Evolutionary conservation across 2,888 invertebrate species (phyloP), one percentile per base, ranked within the genome.

Genomic region (Epsilonema sp.): DNA sequence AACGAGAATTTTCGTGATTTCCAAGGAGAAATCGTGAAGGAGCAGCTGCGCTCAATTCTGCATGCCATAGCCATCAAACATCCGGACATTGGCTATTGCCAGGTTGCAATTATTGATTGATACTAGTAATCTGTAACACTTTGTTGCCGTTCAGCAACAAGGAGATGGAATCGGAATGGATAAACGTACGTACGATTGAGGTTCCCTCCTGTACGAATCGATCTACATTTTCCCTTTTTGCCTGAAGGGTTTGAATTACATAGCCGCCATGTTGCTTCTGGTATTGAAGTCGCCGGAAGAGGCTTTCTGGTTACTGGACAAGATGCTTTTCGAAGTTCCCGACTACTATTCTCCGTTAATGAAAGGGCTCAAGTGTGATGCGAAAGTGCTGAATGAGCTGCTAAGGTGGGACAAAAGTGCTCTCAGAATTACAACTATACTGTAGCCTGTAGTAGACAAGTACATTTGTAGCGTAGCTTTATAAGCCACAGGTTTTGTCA

Each of bases 271-370:
- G 54, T 68, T 89, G 53, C 68, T 90, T 46, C 70, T 89, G 53
- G 79, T 83, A 26, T 82, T 86, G 23, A 82, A 83, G 67, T 80
- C 77, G 68, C 87, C 89, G 67, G 86, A 89, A 67, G 78, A 78
- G 52, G 79, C 85, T 41, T 90, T 89, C 70, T 90, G 89, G 89
- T 70, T 90, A 47, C 71, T 90, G 46, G 85, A 85, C 70, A 76
- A 78, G n/a, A 26, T 16, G 11, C 70, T 90, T 54, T 79, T 86
- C 5, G 84, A 85, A 62, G 73, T 87, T 51, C 86, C 87, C 53
- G 75, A 76, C 62, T 89, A 87, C 71, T 89, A 89, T 66, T 78
- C 82, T 21, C 77, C 76, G 55, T 83, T 80, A 49, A 87, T 90
- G 89, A 77, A 79, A 46, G 87, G 86, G 45, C 72, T 89, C 42